Conservation (phyloP, 2,113 vertebrate species). For the Pheucticus melanocephalus region DNA sequence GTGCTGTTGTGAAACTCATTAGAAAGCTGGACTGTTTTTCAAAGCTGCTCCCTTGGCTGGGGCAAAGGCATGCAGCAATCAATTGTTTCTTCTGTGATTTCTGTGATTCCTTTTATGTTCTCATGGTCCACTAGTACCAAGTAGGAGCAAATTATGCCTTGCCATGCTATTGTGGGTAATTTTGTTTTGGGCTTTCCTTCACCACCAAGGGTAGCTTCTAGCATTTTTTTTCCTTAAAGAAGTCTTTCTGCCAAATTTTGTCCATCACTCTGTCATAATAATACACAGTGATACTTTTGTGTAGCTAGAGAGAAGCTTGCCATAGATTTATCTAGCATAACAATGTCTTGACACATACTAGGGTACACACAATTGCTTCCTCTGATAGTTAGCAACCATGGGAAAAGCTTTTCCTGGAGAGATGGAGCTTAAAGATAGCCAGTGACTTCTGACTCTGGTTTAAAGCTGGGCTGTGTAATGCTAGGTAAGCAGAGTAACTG, state of each 20-base stretch:
- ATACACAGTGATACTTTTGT: background rate
- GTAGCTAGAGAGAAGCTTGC: background rate
- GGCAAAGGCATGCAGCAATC: background rate
- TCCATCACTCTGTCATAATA: background rate
- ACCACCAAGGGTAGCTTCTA: background rate
- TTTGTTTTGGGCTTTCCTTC: background rate
- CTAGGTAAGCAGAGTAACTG: background rate
- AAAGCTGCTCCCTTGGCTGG: background rate
- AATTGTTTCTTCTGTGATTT: background rate
- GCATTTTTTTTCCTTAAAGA: background rate
- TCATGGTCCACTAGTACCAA: background rate
- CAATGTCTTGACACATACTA: background rate
- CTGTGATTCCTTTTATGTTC: background rate
- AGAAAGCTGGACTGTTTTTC: background rate
- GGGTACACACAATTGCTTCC: slow-evolving; percentile 42
- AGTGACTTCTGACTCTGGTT: background rate
- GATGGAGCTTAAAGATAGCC: slow-evolving; percentile 45
- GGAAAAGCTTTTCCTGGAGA: slow-evolving; percentile 45
- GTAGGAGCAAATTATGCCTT: background rate
- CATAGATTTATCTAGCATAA: background rate
- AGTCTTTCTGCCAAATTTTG: background rate
- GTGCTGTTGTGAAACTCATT: slow-evolving; percentile 17
- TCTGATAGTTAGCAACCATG: slow-evolving; percentile 39
- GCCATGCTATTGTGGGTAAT: background rate
- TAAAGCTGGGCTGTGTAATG: slow-evolving; percentile 14